phyloP scores from a whole-genome alignment of 2,113 vertebrate genomes.

The Paralichthys olivaceus region DNA sequence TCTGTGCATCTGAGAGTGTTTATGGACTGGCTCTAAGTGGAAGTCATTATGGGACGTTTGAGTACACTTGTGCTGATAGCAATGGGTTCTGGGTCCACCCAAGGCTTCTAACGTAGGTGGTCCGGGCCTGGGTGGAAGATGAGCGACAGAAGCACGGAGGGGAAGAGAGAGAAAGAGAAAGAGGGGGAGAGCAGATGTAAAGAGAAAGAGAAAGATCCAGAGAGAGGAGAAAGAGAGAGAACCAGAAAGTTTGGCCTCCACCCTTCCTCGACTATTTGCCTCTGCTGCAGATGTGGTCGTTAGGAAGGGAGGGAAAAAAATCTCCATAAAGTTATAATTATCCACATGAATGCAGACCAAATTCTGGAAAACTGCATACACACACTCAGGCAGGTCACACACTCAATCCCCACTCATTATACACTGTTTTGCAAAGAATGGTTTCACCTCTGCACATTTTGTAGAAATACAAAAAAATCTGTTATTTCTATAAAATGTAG shows the following conservation, averaged over 20 bases:
- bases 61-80: constrained; percentile 76
- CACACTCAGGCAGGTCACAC: constrained; percentile 44
- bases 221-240: constrained; percentile 49
- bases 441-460: constrained; percentile 32
- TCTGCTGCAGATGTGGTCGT: constrained; percentile 79
- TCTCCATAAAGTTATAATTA: constrained; percentile 82
- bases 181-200: constrained; percentile 8
- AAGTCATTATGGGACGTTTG: constrained; percentile 82
- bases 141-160: constrained; percentile 46
- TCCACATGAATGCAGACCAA: constrained; percentile 78
- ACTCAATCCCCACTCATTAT: constrained; percentile 8
- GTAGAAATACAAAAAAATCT: not conserved
- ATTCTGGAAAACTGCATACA: constrained; percentile 71
- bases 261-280: constrained; percentile 77
- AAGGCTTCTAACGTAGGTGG: constrained; percentile 74
- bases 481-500: too few species aligned
- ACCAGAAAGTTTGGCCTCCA: constrained; percentile 67
- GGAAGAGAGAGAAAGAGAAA: constrained; percentile 19
- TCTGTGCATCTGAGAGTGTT: constrained; percentile 81
- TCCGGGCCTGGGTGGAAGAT: constrained; percentile 64
- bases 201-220: constrained; percentile 41
- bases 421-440: constrained; percentile 25
- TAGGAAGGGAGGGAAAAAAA: constrained; percentile 74
- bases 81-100: constrained; percentile 74
- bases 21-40: constrained; percentile 82